Conservation (phyloP, 2,888 invertebrate species). For the Sesia apiformis region DNA sequence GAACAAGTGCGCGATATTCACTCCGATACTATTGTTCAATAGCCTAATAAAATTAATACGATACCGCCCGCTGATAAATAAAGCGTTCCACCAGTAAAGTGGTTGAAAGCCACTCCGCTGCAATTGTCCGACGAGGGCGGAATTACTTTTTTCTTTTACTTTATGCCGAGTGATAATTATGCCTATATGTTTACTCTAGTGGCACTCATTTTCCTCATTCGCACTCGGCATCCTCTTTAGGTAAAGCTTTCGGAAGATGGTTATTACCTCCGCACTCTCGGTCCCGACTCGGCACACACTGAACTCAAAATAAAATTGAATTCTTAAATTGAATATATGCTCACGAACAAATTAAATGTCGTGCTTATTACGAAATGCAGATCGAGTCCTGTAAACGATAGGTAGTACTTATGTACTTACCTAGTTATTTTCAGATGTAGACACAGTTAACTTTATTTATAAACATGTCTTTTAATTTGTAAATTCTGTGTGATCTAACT, state of each 20-base stretch:
- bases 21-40: conserved; percentile 2
- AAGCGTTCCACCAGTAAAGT: conserved; percentile 43
- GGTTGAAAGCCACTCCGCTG: conserved; percentile 10
- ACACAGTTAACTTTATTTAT: too few relatives aligned
- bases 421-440: too few relatives aligned
- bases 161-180: conserved; percentile 18
- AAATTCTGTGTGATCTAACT: too few relatives aligned
- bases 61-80: conserved; percentile 53
- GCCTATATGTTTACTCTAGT: conserved; percentile 12
- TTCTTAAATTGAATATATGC: too few relatives aligned
- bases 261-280: conserved; percentile 10
- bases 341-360: too few relatives aligned
- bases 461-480: too few relatives aligned
- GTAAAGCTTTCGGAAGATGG: conserved; percentile 12
- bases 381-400: too few relatives aligned
- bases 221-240: neutral
- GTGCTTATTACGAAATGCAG: too few relatives aligned
- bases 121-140: conserved; percentile 4
- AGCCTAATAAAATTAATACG: conserved; percentile 26
- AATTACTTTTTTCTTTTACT: conserved; percentile 8
- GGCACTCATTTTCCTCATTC: conserved; percentile 7
- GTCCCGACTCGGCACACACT: neutral
- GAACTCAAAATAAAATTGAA: neutral
- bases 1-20: neutral
- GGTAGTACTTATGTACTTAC: too few relatives aligned